Percentiles rank a stretch among this genome's conserved stretches.
Conservation (phyloP, 2,113 vertebrate species). For the Columba janthina region DNA sequence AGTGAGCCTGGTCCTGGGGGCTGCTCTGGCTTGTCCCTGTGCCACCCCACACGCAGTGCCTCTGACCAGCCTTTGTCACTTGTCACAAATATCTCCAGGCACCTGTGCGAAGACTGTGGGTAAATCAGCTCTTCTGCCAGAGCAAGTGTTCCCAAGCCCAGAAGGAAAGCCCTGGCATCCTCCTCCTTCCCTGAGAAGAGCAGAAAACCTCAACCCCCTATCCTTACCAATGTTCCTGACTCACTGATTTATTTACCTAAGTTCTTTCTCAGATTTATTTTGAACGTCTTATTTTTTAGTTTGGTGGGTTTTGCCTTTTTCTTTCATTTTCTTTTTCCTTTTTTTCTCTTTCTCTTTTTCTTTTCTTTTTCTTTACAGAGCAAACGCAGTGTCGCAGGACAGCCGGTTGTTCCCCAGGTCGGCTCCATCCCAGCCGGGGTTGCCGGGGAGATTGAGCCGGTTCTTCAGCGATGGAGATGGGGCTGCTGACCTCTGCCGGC, state of each 20-base stretch:
- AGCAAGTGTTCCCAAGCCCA: rapidly evolving
- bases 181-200: background rate
- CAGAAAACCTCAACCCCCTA: background rate
- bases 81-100: background rate
- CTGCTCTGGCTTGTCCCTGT: background rate
- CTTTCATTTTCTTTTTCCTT: rapidly evolving
- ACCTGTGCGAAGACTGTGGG: background rate
- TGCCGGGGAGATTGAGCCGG: too few relatives aligned
- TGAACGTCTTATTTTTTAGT: too few relatives aligned
- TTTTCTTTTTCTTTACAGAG: background rate
- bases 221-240: background rate
- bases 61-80: background rate
- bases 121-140: background rate
- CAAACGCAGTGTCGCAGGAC: background rate
- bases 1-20: background rate
- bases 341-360: too few relatives aligned
- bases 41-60: background rate
- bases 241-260: too few relatives aligned
- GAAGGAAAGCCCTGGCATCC: background rate
- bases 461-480: background rate
- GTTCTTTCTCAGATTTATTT: too few relatives aligned
- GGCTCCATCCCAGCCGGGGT: too few relatives aligned
- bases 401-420: too few relatives aligned
- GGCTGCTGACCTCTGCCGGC: constrained; percentile 65
- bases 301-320: too few relatives aligned